Base-by-base conservation (phyloP, 2,797 vertebrate species). In the Trichosurus vulpecula region DNA sequence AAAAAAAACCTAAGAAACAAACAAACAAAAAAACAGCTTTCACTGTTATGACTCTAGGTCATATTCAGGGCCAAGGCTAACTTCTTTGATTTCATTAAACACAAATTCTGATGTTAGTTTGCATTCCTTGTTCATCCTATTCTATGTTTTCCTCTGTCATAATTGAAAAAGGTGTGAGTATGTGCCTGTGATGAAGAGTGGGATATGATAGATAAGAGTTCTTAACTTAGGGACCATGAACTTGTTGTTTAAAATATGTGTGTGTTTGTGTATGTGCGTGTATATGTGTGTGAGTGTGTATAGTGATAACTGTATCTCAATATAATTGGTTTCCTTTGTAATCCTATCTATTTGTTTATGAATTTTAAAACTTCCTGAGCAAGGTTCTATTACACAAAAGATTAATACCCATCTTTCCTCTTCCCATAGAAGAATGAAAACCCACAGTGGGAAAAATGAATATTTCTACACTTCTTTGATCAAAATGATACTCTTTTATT, bases 71-170 rank as follows among this genome's bases (percentile, higher is more conserved):
- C 47, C 52, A 95, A 8, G 54, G 91, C 22, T 35, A 53, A 30
- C n/a, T 94, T 22, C 51, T 66, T 94, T 92, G 91, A 54, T 93
- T 95, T 54, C 93, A n/a, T 95, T 35, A 27, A 90, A 93, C 6
- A 89, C 52, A 91, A 92, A 41, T 31, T 35, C 57, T 52, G 2
- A 56, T 74, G 51, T 90, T 95, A 89, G 1, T 55, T 2, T 89
- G 19, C n/a, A 81, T 87, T n/a, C 61, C 35, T 56, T 56, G 14
- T 30, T 6, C 11, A 87, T 25, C 16, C 3, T 90, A 27, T 54
- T 90, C 4, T 74, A 55, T 54, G 52, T 94, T 92, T 61, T 52
- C 14, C 55, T 94, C 22, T n/a, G 22, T 31, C 92, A 3, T 90
- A 31, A 61, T 47, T 81, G 25, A 25, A 81, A 81, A 81, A 81